A percentile compares a stretch with the other conserved stretches of the same genome.
Conservation (phyloP, 2,888 invertebrate species). For the Iselma pallidipennis region DNA sequence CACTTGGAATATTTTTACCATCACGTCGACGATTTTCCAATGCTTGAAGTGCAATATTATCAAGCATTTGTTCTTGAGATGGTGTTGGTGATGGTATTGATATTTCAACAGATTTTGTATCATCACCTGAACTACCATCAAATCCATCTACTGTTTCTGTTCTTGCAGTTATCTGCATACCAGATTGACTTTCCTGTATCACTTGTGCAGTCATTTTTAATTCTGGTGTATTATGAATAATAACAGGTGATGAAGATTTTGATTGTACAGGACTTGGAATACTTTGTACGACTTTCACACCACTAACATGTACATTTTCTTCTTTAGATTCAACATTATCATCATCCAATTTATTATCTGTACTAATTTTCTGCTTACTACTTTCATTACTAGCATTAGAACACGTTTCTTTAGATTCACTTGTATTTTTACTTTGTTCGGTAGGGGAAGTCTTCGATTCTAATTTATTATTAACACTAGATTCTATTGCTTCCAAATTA, state of each 20-base stretch:
- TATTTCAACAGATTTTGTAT: slow-evolving; percentile 67
- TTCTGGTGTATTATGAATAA: slow-evolving; percentile 51
- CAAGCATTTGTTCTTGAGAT: slow-evolving; percentile 66
- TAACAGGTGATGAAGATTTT: slow-evolving; percentile 44
- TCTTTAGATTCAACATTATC: slow-evolving; percentile 10
- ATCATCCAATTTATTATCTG: not conserved
- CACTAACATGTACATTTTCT: slow-evolving; percentile 49
- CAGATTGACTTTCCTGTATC: slow-evolving; percentile 49
- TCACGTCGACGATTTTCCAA: slow-evolving; percentile 60
- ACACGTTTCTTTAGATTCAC: not conserved
- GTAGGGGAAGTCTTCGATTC: not conserved
- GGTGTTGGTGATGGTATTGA: slow-evolving; percentile 70
- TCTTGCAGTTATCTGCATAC: slow-evolving; percentile 46
- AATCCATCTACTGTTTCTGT: slow-evolving; percentile 62
- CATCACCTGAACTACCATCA: slow-evolving; percentile 62
- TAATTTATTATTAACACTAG: not conserved
- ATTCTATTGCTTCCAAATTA: not conserved
- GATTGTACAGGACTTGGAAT: slow-evolving; percentile 41
- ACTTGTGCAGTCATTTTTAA: slow-evolving; percentile 55
- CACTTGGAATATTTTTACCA: slow-evolving; percentile 58
- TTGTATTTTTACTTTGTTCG: not conserved
- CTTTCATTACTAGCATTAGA: not conserved
- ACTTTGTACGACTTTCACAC: slow-evolving; percentile 54
- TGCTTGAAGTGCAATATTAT: slow-evolving; percentile 66
- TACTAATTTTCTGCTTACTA: not conserved